Percentiles rank a stretch among this genome's conserved stretches.
phyloP scores from a whole-genome alignment of 2,113 vertebrate genomes.

The Puffinus mauretanicus region DNA sequence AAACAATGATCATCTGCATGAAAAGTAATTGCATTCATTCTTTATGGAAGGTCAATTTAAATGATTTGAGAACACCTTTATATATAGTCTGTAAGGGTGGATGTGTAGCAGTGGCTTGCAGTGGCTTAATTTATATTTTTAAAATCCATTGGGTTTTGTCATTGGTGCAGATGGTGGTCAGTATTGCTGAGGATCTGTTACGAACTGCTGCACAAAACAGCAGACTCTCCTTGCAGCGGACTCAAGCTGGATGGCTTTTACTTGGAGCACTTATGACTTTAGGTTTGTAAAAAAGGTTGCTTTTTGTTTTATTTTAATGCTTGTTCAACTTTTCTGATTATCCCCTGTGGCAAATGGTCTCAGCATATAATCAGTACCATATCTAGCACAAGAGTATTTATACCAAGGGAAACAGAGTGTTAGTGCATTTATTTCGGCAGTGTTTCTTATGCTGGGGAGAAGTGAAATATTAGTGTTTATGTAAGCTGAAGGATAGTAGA shows the following conservation, averaged over 20 bases:
- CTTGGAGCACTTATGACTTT: slow-evolving; percentile 98
- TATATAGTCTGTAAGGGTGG: not conserved
- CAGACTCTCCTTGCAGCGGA: slow-evolving; percentile 93
- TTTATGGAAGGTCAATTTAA: not conserved
- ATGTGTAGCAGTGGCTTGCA: not conserved
- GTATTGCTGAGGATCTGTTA: slow-evolving; percentile 95
- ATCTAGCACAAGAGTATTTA: not conserved
- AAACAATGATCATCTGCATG: not conserved
- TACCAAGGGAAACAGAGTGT: not conserved
- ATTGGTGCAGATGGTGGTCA: slow-evolving; percentile 90
- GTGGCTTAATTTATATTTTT: not conserved
- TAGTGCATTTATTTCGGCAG: not conserved
- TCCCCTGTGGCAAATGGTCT: not conserved
- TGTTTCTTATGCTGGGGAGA: not conserved
- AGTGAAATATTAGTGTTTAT: not conserved
- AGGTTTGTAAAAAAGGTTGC: slow-evolving; percentile 70
- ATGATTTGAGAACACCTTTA: not conserved
- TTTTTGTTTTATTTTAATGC: not conserved
- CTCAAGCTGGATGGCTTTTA: slow-evolving; percentile 96
- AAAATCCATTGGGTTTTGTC: not conserved
- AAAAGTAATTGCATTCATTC: not conserved
- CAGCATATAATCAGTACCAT: not conserved
- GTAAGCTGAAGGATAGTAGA: not conserved
- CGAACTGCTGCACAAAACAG: slow-evolving; percentile 95
- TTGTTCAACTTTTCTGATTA: not conserved